Evolutionary conservation across 2,113 vertebrate genomes (phyloP), one percentile per base, ranked within the genome.

Genomic region (Oxygymnocypris stewartii): DNA sequence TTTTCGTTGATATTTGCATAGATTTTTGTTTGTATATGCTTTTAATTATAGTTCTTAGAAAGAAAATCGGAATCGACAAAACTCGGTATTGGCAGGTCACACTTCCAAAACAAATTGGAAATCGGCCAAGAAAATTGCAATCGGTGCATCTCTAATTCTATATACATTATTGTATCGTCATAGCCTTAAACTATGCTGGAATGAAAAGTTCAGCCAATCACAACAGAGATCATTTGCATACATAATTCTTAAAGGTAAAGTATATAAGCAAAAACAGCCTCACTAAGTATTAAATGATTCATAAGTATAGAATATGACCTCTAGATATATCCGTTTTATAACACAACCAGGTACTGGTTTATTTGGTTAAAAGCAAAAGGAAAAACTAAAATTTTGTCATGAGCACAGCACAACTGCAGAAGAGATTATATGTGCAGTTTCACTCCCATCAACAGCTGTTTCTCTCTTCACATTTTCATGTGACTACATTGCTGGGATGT

Each of bases 401-500:
- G 49, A 77, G 40, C 9, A 9, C 80, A 35, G 63, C 28, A 35
- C 14, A 69, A 35, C 63, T 23, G 61, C 2, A 69, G 35, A 42
- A 25, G 14, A 40, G 2, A 47, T 6, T 3, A n/a, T 69, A 7
- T 57, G n/a, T 65, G 40, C 40, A 23, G 80, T 69, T 51, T 69
- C 25, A 57, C 31, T 79, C 12, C 11, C 13, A 1, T 79, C 28
- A 51, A 20, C 76, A 42, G 63, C 31, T 80, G 65, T 11, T 13
- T 44, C 81, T 47, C 65, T 13, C 11, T 14, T 47, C 40, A 57
- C 47, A 61, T 86, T 74, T n/a, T 51, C 35, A 63, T 23, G 80
- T 69, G 80, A 13, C 80, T 23, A 31, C 25, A 86, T 63, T 12
- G 20, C 51, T 4, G 79, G 65, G 37, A 81, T 82, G 67, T 63